Base-by-base conservation (phyloP, 1,140 invertebrate species). In the Whitmania pigra region DNA sequence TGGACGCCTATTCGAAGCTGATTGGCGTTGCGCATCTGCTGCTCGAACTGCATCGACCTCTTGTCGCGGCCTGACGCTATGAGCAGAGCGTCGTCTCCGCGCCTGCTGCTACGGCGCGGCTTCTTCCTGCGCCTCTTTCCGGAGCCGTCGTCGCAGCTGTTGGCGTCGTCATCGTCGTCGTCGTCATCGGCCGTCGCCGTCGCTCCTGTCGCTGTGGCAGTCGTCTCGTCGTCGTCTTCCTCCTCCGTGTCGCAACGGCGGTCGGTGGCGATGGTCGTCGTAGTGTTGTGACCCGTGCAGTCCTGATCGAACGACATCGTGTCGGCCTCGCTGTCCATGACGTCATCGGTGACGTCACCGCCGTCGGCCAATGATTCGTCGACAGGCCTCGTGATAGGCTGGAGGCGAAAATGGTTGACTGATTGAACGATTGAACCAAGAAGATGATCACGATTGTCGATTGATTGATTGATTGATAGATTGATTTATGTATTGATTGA, bases 301-400 rank as follows among this genome's bases (percentile, higher is more conserved):
- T 63, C 57, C 22, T 63, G 22, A 22, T 63, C 57, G 57, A 63
- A 31, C 11, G 57, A 31, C 22, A n/a, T 63, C 22, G 57, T 63
- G 22, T 63, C 57, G 11, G 57, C 57, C 11, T 63, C 57, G 29
- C 57, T 63, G 29, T 63, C 57, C 0, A 63, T 31, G 29, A 25
- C 6, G 57, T 63, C 57, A 18, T 63, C 57, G 9, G 15, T 63
- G 57, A 63, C 57, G 57, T 63, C 57, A 63, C 57, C 57, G 57
- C 57, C 29, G 57, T 63, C 29, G 20, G 9, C 29, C 57, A 25
- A 49, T 49, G 43, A 49, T 0, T 49, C 9, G 43, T 49, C 43
- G 43, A 49, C 43, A 49, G 43, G 43, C 43, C 43, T 49, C 5
- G 11, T 13, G 5, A 49, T 17, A 1, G 15, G 15, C 43, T 49